Percentiles rank a stretch among this genome's conserved stretches.
Conservation (phyloP, 2,797 vertebrate species). For the Pogoniulus pusillus region DNA sequence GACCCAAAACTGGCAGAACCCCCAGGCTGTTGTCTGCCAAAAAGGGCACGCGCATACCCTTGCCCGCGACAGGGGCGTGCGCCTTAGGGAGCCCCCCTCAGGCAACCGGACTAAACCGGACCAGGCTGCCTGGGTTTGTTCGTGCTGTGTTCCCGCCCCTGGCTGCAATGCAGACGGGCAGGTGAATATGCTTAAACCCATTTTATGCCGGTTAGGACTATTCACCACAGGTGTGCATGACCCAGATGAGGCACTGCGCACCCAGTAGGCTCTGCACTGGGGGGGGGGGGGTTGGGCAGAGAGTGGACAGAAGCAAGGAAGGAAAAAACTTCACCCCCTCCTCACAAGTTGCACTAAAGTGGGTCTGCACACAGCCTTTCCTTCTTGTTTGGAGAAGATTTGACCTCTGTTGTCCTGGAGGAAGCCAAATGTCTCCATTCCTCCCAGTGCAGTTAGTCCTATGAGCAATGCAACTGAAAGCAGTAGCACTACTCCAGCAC, state of each 20-base stretch:
- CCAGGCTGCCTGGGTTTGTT: too few species aligned
- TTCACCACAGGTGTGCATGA: too few species aligned
- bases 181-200: too few species aligned
- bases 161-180: too few species aligned
- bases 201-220: too few species aligned
- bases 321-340: not conserved
- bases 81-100: too few species aligned
- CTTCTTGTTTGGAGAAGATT: not conserved
- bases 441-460: not conserved
- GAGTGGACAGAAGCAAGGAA: not conserved
- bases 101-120: too few species aligned
- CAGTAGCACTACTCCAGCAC: not conserved
- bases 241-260: fast-evolving
- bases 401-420: not conserved
- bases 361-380: not conserved
- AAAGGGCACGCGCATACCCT: too few species aligned
- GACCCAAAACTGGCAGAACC: too few species aligned
- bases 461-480: not conserved
- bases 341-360: not conserved
- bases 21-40: too few species aligned
- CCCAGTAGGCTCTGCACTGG: fast-evolving
- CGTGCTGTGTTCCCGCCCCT: too few species aligned
- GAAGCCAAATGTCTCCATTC: not conserved
- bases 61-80: too few species aligned
- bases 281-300: not conserved